These are phyloP conservation scores for Augiades crinisus DNA, from an alignment of 2,888 invertebrate genomes.

Conservation along the genomic window DNA sequence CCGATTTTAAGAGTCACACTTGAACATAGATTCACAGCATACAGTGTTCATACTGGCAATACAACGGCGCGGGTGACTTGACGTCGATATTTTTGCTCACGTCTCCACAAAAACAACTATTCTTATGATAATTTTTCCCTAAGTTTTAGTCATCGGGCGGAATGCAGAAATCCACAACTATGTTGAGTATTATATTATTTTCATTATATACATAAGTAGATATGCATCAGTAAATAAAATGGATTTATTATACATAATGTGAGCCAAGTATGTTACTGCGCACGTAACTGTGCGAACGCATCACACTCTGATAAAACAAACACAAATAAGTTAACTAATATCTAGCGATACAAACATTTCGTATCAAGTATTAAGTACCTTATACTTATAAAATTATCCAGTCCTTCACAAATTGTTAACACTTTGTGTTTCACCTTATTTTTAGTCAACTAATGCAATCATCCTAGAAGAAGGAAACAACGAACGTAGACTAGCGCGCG, in stretches of 20 bases:
- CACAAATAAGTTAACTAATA: conserved; percentile 56
- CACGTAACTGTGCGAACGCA: conserved; percentile 47
- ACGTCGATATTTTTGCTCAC: conserved; percentile 24
- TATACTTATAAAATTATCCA: conserved; percentile 31
- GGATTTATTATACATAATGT: conserved; percentile 55
- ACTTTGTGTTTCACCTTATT: conserved; percentile 62
- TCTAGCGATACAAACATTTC: conserved; percentile 71
- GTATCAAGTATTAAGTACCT: conserved; percentile 69
- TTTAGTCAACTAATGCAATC: conserved; percentile 53
- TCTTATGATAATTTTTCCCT: conserved; percentile 65
- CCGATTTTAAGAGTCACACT: conserved; percentile 21
- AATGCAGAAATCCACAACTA: conserved; percentile 82
- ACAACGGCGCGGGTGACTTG: not conserved
- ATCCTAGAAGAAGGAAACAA: conserved; percentile 63
- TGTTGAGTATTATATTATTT: conserved; percentile 73
- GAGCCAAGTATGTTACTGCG: conserved; percentile 59
- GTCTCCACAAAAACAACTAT: conserved; percentile 60
- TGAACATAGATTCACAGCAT: conserved; percentile 23
- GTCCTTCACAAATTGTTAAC: conserved; percentile 53
- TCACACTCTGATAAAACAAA: conserved; percentile 55
- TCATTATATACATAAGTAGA: conserved; percentile 80
- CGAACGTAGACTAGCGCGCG: conserved; percentile 57
- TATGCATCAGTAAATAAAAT: conserved; percentile 68
- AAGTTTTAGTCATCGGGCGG: conserved; percentile 81
- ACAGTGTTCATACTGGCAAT: conserved; percentile 4